Evolutionary conservation across 2,797 vertebrate species (phyloP), one percentile per base, ranked within the genome.

Genomic region (Loris lydekkerianus): DNA sequence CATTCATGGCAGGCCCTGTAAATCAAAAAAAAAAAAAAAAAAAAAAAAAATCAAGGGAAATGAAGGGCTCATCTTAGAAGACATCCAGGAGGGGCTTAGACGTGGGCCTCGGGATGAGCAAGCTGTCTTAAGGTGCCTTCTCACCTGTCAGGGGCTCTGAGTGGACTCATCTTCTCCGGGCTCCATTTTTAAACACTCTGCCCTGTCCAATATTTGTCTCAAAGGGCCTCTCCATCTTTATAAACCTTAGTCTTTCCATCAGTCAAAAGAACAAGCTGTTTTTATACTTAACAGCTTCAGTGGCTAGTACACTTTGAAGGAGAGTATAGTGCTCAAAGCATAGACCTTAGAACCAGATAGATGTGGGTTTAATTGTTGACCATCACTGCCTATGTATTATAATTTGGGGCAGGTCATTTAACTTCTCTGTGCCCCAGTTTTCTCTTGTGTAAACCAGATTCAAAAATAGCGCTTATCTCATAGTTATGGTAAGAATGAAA

Each of bases 371-470:
- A 69, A 43, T 82, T 81, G 63, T 43, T 69, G 23, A 69, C 7
- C 10, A 13, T 56, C 7, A 3, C 58, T 37, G 18, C 20, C 46
- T 73, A 0, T 43, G 9, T 58, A 14, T 43, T 43, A 17, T 49
- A 31, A 91, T 37, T 86, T 78, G 29, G 56, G 69, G 25, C 7
- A 83, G 46, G 49, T 46, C 78, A 49, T 83, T 80, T 63, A 34
- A 69, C 40, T 83, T 78, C 81, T 86, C 56, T 25, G 40, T 75
- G 46, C 84, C 81, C 90, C 49, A 14, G 81, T 87, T 92, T 93
- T 46, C 67, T 75, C 58, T 60, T 43, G 11, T 31, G 5, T 86
- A 72, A 92, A 34, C 21, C 34, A 37, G 76, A 75, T 29, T 84
- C 23, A 34, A 92, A 80, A 82, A 87, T 60, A 69, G 34, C 61